Conservation (phyloP, 2,888 invertebrate species). For the Dasypogon diadema region DNA sequence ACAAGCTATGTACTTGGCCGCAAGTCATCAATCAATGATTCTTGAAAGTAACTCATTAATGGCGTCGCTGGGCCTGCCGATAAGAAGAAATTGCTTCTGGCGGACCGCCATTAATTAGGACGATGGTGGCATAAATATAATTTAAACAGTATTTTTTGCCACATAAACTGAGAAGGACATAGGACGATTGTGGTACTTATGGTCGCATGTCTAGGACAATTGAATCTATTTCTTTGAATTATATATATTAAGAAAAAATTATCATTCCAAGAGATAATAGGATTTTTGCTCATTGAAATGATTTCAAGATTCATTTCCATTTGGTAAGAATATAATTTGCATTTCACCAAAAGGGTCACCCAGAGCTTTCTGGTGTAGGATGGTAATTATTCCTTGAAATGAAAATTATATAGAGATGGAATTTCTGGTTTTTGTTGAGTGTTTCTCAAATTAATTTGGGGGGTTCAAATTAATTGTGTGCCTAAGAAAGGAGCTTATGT, state of each 20-base stretch:
- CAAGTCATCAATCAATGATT: slow-evolving; percentile 39
- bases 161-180: neutral
- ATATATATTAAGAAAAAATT: neutral
- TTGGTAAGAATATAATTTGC: no score
- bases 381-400: no score
- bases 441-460: no score
- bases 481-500: no score
- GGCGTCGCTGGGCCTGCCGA: slow-evolving; percentile 8
- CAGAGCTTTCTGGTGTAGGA: no score
- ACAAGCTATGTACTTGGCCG: neutral
- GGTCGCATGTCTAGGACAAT: neutral
- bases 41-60: slow-evolving; percentile 38
- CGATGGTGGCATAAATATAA: slow-evolving; percentile 9
- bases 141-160: neutral
- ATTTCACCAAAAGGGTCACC: no score
- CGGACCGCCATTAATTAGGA: slow-evolving; percentile 17
- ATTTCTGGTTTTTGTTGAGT: no score
- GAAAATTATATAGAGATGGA: no score
- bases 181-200: neutral
- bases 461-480: no score
- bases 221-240: neutral
- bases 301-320: no score
- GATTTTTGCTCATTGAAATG: no score
- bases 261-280: neutral
- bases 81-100: slow-evolving; percentile 9